Evolutionary conservation across 2,113 vertebrate genomes (phyloP), one percentile per base, ranked within the genome.

Genomic region (Ptilonorhynchus violaceus): DNA sequence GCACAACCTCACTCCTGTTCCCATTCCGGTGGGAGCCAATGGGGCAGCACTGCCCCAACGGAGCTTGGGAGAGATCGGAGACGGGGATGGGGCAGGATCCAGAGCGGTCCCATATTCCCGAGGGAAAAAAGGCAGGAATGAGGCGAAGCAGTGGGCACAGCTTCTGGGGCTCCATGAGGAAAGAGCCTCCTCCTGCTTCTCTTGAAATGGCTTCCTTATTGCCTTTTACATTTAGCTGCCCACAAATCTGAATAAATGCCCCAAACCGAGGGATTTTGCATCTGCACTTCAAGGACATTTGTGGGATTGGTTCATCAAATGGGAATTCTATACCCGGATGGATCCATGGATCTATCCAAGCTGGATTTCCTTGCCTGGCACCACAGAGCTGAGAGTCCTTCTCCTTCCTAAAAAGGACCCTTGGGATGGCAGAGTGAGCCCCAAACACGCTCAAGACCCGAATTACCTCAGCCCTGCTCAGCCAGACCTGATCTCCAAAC

Each of bases 271-370:
- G 30, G 10, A 5, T 1, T 59, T 56, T 10, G 67, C 13, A 5
- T 59, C 33, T 75, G 23, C 22, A 0, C 52, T 30, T 4, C 0
- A 10, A 12, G 10, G n/a, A 35, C 44, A 5, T 91, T 15, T 37
- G 31, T 35, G 20, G 62, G 8, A 10, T 6, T 3, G 15, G 10
- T 25, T 56, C 11, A 1, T 31, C 13, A 3, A 3, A 14, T 0
- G 14, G 68, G 85, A 56, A 55, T 64, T 20, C 22, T 18, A 6
- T 0, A 0, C 2, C 1, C 5, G 75, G 53, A 13, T 2, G 28
- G 37, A 7, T 42, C 73, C 42, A 0, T 6, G 37, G 46, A 4
- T 37, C 66, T 11, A 0, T 16, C 23, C 3, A 6, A 60, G 81
- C 77, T 50, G 64, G 22, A 0, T 63, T 88, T 39, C 73, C 60